A percentile compares a stretch with the other conserved stretches of the same genome.
phyloP scores from a whole-genome alignment of 2,888 invertebrate genomes.

The Drosophila sordidula region DNA sequence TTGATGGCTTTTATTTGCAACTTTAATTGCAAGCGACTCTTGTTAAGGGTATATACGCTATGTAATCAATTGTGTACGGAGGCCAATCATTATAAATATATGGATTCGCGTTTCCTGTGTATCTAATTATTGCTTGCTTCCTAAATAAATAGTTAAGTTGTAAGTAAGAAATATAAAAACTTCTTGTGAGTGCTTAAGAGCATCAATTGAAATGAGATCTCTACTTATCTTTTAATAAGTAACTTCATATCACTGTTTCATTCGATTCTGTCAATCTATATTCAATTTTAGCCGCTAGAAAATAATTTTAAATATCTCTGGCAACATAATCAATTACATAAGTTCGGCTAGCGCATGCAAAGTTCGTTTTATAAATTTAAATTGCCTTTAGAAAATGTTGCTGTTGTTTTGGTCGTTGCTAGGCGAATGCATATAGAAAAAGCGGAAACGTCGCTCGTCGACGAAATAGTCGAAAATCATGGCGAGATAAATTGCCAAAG shows the following conservation, averaged over 20 bases:
- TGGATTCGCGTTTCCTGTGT: too few relatives aligned
- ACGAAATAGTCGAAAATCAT: slow-evolving; percentile 61
- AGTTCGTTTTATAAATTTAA: slow-evolving; percentile 39
- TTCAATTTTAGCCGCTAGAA: background rate
- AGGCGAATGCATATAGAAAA: slow-evolving; percentile 26
- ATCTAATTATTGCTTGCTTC: too few relatives aligned
- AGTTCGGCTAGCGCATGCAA: slow-evolving; percentile 45
- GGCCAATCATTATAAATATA: too few relatives aligned
- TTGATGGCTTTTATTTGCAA: slow-evolving; percentile 60
- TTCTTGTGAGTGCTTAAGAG: too few relatives aligned
- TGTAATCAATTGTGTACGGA: background rate
- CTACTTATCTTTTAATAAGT: background rate
- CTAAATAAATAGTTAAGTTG: too few relatives aligned
- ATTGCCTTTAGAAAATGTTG: slow-evolving; percentile 22
- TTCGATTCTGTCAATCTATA: background rate
- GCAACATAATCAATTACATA: slow-evolving; percentile 9
- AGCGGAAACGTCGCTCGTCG: slow-evolving; percentile 57
- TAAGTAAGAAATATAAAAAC: too few relatives aligned
- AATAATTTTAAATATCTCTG: background rate
- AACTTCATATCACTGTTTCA: background rate
- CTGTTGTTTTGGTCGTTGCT: slow-evolving; percentile 28
- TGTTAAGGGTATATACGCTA: slow-evolving; percentile 23
- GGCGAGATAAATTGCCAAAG: slow-evolving; percentile 76
- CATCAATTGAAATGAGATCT: background rate
- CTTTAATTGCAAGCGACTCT: slow-evolving; percentile 59